phyloP scores from a whole-genome alignment of 1,140 invertebrate genomes.

The Bombus impatiens region DNA sequence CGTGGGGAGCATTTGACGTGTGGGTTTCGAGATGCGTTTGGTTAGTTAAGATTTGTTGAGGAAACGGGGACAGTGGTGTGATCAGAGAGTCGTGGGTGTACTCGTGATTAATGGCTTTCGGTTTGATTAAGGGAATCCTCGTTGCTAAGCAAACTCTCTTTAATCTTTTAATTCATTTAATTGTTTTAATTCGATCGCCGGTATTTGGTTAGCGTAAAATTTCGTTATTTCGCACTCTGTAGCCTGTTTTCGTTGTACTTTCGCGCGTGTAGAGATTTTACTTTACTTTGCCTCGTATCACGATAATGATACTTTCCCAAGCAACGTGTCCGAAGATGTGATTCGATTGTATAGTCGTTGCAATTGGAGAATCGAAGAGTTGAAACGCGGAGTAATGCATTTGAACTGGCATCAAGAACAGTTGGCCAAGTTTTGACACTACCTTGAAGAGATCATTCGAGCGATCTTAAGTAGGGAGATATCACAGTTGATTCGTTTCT shows the following conservation, averaged over 20 bases:
- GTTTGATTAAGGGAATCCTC: background rate
- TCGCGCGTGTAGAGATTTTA: background rate
- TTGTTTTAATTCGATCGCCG: background rate
- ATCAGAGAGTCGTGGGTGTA: too few species aligned
- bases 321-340: too few species aligned
- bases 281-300: background rate
- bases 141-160: background rate
- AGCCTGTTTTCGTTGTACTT: background rate
- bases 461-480: too few species aligned
- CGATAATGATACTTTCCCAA: too few species aligned
- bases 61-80: background rate
- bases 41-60: slow-evolving; percentile 24
- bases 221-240: too few species aligned
- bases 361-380: too few species aligned
- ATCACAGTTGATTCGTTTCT: too few species aligned
- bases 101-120: background rate
- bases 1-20: background rate
- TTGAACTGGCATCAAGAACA: too few species aligned
- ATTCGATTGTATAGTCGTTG: too few species aligned
- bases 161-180: background rate
- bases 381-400: too few species aligned
- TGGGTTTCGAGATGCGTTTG: background rate
- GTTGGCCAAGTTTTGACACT: too few species aligned
- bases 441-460: too few species aligned
- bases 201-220: background rate